Base-by-base conservation (phyloP, 2,888 invertebrate genomes). In the Tipula lateralis region DNA sequence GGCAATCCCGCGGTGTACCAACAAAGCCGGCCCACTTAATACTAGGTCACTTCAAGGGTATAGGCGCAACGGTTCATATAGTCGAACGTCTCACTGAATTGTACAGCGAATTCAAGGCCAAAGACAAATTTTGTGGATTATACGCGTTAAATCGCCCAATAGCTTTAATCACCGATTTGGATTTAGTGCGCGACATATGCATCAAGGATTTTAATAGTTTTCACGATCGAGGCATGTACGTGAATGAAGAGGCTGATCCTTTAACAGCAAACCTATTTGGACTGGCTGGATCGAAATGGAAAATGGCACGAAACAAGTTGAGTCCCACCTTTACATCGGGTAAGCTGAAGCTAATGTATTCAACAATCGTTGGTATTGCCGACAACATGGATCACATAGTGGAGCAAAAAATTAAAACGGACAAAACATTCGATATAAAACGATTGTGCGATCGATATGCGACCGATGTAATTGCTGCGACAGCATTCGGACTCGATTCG, bases 211-310 rank as follows among this genome's bases (percentile, higher is more conserved):
- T 82, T 32, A 82, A 84, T 32, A 44, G 34, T 12, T 85, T 85
- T 81, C 66, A 83, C 6, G 66, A 84, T 84, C 85, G 85, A n/a
- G 84, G 84, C 13, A n/a, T 84, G 13, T 85, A 84, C 32, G 66
- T 30, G 32, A 84, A 85, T 82, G 84, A 85, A 32, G 82, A 83
- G 24, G 44, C 44, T 6, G 85, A 85, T 34, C 85, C 85, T 0
- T 29, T 85, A 12, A 82, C 85, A 12, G 84, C 39, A 3, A 39
- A 84, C 39, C 39, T 85, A 83, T 84, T 85, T 19, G 39, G 29
- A 5, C 29, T 85, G n/a, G 3, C 39, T 1, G 85, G 85, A 5
- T 12, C 13, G 2, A 85, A 84, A 66, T 85, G 85, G 85, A 44
- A 32, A 30, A 30, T 9, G 12, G 13, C 84, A 7, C 84, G 85